Conservation (phyloP, 1,140 invertebrate genomes). For the Drosophila insularis region DNA sequence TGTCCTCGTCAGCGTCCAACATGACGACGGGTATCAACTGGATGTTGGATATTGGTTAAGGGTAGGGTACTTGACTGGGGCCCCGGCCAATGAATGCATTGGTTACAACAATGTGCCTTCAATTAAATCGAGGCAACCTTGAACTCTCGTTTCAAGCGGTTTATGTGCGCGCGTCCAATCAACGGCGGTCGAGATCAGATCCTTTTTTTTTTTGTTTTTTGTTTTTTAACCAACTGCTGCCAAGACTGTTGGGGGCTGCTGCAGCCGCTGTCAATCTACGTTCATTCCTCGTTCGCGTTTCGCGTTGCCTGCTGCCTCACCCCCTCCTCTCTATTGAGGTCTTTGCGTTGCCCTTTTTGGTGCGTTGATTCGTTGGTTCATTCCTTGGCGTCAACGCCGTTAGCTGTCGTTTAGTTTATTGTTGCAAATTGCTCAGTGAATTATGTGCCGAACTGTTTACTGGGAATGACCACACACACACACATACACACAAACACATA, state of each 20-base stretch:
- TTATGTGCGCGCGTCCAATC: slow-evolving; percentile 64
- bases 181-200: slow-evolving; percentile 45
- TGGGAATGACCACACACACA: slow-evolving; percentile 71
- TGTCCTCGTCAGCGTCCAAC: not conserved
- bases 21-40: not conserved
- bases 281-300: slow-evolving; percentile 46
- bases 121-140: slow-evolving; percentile 73
- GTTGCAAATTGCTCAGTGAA: slow-evolving; percentile 78
- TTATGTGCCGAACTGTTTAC: slow-evolving; percentile 78
- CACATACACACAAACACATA: not conserved
- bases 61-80: not conserved
- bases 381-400: slow-evolving; percentile 77
- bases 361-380: slow-evolving; percentile 41
- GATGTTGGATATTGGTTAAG: not conserved
- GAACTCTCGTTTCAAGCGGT: slow-evolving; percentile 67
- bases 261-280: slow-evolving; percentile 70
- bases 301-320: slow-evolving; percentile 3
- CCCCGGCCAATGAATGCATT: not conserved
- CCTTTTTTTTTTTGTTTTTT: slow-evolving; percentile 38
- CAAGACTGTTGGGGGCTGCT: slow-evolving; percentile 15
- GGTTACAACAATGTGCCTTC: slow-evolving; percentile 75
- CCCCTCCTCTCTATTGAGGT: not conserved
- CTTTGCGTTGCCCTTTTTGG: slow-evolving; percentile 27
- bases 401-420: slow-evolving; percentile 80
- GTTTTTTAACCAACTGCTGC: slow-evolving; percentile 7